Percentiles rank a stretch among this genome's conserved stretches.
phyloP scores from a whole-genome alignment of 2,113 vertebrate genomes.

The Hemiprocne comata region DNA sequence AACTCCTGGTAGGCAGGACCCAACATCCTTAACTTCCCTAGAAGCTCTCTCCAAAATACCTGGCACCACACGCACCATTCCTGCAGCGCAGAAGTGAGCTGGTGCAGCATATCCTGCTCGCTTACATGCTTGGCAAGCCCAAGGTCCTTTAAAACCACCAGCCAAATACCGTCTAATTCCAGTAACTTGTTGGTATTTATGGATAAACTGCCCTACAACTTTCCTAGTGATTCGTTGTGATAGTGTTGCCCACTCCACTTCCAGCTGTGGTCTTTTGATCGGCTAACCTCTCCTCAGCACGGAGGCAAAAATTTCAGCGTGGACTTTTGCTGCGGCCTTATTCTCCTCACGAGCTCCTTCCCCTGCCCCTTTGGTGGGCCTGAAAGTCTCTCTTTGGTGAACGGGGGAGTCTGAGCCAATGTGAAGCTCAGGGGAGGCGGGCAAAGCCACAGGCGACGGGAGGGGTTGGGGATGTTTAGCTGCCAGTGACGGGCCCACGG shows the following conservation, averaged over 20 bases:
- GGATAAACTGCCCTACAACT: background rate
- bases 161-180: background rate
- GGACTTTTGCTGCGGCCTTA: background rate
- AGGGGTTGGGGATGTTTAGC: too few species aligned
- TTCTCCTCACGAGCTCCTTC: background rate
- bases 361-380: accelerated
- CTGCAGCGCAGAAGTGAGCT: background rate
- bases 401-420: background rate
- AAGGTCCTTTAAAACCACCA: background rate
- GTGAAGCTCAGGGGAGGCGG: too few species aligned
- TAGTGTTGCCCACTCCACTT: background rate
- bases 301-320: accelerated
- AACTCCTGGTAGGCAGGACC: background rate
- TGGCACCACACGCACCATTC: background rate
- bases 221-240: background rate
- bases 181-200: too few species aligned
- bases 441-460: too few species aligned
- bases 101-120: accelerated
- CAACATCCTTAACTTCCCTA: background rate
- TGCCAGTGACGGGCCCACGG: accelerated
- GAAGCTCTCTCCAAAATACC: background rate
- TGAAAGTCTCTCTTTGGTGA: accelerated
- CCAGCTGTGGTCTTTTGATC: accelerated
- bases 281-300: accelerated
- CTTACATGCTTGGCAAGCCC: too few species aligned